Evolutionary conservation across 2,888 invertebrate species (phyloP), one percentile per base, ranked within the genome.

Genomic region (Schizotus pectinicornis): DNA sequence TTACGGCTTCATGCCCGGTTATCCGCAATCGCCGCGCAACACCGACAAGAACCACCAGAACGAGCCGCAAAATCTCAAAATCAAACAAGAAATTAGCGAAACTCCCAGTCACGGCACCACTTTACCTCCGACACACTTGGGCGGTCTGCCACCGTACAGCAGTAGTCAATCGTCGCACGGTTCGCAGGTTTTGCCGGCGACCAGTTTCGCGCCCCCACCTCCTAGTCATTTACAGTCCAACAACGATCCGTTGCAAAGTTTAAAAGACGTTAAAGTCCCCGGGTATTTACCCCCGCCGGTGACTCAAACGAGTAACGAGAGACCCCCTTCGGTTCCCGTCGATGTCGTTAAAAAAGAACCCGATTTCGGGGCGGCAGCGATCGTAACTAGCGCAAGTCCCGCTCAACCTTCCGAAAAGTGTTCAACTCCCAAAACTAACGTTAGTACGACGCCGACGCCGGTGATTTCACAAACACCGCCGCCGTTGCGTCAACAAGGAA

Each of bases 311-410:
- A 45, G 45, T 30, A 83, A 65, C 78, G 79, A 74, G 3, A 72
- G 81, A 31, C 83, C 80, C 62, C 79, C 82, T 65, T 80, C 82
- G 32, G 88, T 88, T 6, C 88, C 89, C 11, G 83, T 89, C 67
- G 89, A 89, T 39, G 87, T 86, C 68, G 89, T 90, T 61, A 91
- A 90, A 75, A 90, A 89, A 67, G 90, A 90, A 75, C 88, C 89
- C 11, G 89, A 90, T 42, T 78, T 79, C 62, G 69, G 69, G 38
- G 74, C 84, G 80, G 74, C 77, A 77, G 73, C 84, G 32, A 68
- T 73, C 2, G 62, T 67, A 6, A 64, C 70, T n/a, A 71, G 70
- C 7, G 72, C 73, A 0, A 74, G 75, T 63, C 77, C 78, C 1
- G 73, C 74, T 37, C 76, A 76, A 45, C 50, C 69, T 32, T 63